Evolutionary conservation across 2,113 vertebrate genomes (phyloP).

Genomic region (Condylura cristata): DNA sequence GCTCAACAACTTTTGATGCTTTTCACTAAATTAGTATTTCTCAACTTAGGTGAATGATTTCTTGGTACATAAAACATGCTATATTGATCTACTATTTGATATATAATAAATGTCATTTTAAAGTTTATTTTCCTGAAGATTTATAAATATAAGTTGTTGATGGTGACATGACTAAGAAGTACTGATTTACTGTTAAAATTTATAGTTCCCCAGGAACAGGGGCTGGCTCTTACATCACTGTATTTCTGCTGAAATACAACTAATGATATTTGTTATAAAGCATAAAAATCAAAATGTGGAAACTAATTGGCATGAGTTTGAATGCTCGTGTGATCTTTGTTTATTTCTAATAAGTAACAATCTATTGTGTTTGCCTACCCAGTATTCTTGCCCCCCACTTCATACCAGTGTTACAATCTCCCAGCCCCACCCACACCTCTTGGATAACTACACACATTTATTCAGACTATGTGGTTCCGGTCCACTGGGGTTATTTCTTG

Average conservation of each 20-base stretch:
- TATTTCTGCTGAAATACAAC: not conserved
- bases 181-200: not conserved
- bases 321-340: not conserved
- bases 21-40: not conserved
- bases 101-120: not conserved
- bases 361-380: not conserved
- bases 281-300: not conserved
- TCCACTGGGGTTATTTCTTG: not conserved
- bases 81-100: not conserved
- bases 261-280: not conserved
- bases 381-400: not conserved
- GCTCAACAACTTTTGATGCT: not conserved
- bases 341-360: not conserved
- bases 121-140: not conserved
- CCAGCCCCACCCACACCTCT: no score
- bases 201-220: not conserved
- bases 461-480: accelerated
- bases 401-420: not conserved
- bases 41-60: not conserved
- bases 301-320: not conserved
- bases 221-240: not conserved
- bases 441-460: not conserved
- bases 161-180: not conserved
- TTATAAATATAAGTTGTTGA: not conserved
- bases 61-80: not conserved